Base-by-base conservation (phyloP, 2,113 vertebrate genomes). In the Brachionichthys hirsutus region DNA sequence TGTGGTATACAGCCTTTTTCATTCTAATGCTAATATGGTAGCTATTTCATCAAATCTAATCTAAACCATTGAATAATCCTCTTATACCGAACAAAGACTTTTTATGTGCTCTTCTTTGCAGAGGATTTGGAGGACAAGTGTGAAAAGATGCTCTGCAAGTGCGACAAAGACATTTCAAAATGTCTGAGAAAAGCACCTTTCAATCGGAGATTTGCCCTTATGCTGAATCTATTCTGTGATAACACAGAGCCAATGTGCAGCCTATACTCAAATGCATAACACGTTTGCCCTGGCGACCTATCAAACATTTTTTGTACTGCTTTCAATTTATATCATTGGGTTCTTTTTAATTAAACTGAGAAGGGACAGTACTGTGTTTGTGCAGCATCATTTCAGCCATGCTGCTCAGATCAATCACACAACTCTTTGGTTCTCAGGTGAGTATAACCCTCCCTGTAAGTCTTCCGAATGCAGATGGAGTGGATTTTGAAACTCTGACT, bases 111-210 rank as follows among this genome's bases (percentile, higher is more conserved):
- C 40, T 87, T 77, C 65, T 2, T 90, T 92, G 67, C 89, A 98
- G 97, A 92, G 73, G 83, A 91, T 6, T 54, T 91, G 59, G 71
- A 90, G 72, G 90, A 95, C 75, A 82, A 38, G 16, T 98, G 97
- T 78, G 90, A 95, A 74, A 91, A 92, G 78, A 83, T 93, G 53
- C 71, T 93, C 34, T 98, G 96, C 86, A 84, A 87, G 20, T 98
- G 97, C 76, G 95, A 98, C 90, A 87, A 82, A 77, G 88, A 94
- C 52, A 83, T 91, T 17, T 93, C 92, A 46, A 83, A 84, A 51
- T 98, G 96, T 59, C 86, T 96, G 70, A 83, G 88, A 56, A 78
- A 77, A 69, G 87, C 93, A 0, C 70, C 89, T 0, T 98, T 91
- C 85, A 91, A 88, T 40, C 40, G 18, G 1, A 91, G 80, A 61